Conservation (phyloP, 92 coral and sea anemone genomes). For the Heteractis magnifica region DNA sequence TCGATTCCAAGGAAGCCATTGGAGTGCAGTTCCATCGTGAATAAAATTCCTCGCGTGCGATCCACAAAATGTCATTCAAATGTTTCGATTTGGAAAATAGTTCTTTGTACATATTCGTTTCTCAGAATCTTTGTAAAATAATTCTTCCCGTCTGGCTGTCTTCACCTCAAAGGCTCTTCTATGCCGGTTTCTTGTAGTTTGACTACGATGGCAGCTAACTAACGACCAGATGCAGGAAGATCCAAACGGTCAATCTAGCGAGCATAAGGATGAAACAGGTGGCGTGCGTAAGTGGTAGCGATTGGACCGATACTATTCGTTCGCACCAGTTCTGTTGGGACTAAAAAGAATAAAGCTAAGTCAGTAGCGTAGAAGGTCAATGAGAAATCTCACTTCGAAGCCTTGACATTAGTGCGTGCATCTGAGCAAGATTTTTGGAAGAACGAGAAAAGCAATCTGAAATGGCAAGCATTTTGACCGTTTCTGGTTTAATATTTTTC, state of each 20-base stretch:
- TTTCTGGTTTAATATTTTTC: too few species aligned
- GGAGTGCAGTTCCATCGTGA: slow-evolving; percentile 9
- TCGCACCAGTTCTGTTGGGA: slow-evolving; percentile 59
- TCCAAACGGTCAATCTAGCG: slow-evolving; percentile 51
- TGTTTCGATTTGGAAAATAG: slow-evolving; percentile 28
- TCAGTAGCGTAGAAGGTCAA: neutral
- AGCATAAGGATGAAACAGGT: slow-evolving; percentile 87
- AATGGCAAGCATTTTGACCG: too few species aligned
- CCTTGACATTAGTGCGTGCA: too few species aligned
- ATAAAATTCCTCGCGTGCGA: neutral
- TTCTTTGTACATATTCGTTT: slow-evolving; percentile 30
- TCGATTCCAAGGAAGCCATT: slow-evolving; percentile 13
- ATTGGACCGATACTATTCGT: slow-evolving; percentile 70
- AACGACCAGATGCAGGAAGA: neutral
- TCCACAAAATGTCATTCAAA: slow-evolving; percentile 8
- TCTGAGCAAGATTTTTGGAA: too few species aligned
- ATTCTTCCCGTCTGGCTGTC: neutral
- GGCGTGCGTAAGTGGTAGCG: slow-evolving; percentile 55
- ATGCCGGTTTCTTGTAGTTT: slow-evolving; percentile 18
- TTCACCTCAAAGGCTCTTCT: slow-evolving; percentile 12
- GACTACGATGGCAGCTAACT: slow-evolving; percentile 14
- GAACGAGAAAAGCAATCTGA: too few species aligned
- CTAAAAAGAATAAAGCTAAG: slow-evolving; percentile 14
- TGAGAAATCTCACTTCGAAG: neutral
- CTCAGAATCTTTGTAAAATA: neutral